phyloP scores from a whole-genome alignment of 1,140 invertebrate species.

The Cydia strobilella region DNA sequence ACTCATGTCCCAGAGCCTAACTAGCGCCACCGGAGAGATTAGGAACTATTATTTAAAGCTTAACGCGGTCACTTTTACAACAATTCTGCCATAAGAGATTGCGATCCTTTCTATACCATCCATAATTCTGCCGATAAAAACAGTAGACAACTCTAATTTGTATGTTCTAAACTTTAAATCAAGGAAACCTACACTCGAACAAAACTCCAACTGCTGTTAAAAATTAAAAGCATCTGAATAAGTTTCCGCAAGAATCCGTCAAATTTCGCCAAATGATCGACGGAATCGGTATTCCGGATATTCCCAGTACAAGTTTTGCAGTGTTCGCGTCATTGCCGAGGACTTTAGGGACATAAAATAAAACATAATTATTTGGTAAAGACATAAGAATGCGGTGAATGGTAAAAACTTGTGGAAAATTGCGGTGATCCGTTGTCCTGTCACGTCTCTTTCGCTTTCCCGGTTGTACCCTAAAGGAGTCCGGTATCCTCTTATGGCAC shows the following conservation, averaged over 20 bases:
- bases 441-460: not conserved
- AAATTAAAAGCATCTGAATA: constrained; percentile 9
- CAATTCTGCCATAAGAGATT: too few relatives aligned
- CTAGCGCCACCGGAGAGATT: too few relatives aligned
- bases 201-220: not conserved
- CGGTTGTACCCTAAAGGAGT: too few relatives aligned
- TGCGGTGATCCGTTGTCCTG: not conserved
- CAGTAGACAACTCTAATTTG: too few relatives aligned
- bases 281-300: not conserved
- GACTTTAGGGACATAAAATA: not conserved
- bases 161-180: too few relatives aligned
- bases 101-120: too few relatives aligned
- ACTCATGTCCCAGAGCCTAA: too few relatives aligned
- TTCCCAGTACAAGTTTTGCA: not conserved
- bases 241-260: not conserved
- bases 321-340: not conserved
- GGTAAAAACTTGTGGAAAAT: not conserved
- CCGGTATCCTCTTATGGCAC: too few relatives aligned
- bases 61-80: too few relatives aligned
- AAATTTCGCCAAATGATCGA: not conserved
- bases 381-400: not conserved
- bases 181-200: not conserved
- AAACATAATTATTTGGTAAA: not conserved
- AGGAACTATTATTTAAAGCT: too few relatives aligned
- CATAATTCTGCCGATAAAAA: too few relatives aligned